A percentile compares a stretch with the other conserved stretches of the same genome.
These are phyloP conservation scores for Poecilia gillii DNA, from an alignment of 2,797 vertebrate species.

Conservation along the genomic window DNA sequence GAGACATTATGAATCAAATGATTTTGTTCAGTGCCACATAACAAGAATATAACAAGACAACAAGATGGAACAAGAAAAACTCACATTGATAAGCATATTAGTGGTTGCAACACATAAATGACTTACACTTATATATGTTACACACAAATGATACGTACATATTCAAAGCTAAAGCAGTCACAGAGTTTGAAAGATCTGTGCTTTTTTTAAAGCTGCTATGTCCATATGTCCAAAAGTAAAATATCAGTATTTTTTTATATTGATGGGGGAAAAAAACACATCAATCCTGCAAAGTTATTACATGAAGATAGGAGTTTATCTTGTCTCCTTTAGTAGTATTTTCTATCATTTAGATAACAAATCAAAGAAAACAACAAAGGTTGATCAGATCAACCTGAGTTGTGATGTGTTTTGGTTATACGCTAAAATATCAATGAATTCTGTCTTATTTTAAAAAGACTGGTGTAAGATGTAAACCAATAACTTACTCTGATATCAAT, in stretches of 20 bases:
- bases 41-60: constrained; percentile 81
- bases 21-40: constrained; percentile 78
- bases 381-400: background rate
- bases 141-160: constrained; percentile 80
- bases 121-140: constrained; percentile 79
- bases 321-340: background rate
- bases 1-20: constrained; percentile 4
- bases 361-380: background rate
- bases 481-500: constrained; percentile 98
- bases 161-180: constrained; percentile 43
- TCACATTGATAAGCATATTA: constrained; percentile 48
- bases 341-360: background rate
- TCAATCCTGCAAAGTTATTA: background rate
- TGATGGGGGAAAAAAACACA: background rate
- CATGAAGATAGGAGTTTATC: background rate
- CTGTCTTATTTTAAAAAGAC: constrained; percentile 20
- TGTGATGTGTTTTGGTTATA: background rate
- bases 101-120: constrained; percentile 61
- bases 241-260: background rate
- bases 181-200: background rate
- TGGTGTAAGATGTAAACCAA: constrained; percentile 18
- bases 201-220: background rate
- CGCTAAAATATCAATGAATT: background rate
- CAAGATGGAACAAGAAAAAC: constrained; percentile 73
- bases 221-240: background rate